Conservation (phyloP, 2,113 vertebrate species). For the Chascanopsetta lugubris region DNA sequence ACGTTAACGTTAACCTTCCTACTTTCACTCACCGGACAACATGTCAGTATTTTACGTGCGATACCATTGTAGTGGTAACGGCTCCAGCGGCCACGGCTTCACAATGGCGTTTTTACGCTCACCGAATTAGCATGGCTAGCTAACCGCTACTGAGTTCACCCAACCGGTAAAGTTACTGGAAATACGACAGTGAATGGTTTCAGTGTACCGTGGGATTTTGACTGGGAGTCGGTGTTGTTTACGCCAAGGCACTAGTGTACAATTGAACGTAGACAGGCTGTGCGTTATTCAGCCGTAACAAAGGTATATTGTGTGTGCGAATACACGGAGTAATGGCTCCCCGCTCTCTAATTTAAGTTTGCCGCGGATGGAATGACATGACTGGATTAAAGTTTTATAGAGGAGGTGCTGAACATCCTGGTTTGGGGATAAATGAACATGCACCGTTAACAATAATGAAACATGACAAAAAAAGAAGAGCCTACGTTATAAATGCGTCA, state of each 20-base stretch:
- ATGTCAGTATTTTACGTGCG: not conserved
- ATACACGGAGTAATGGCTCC: too few species aligned
- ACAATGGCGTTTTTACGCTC: not conserved
- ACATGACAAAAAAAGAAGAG: not conserved
- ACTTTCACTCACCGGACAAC: not conserved
- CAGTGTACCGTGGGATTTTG: not conserved
- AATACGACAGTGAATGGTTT: not conserved
- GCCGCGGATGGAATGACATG: conserved; percentile 4
- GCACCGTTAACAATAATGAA: too few species aligned
- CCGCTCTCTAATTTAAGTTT: conserved; percentile 39
- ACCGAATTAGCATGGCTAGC: conserved; percentile 37
- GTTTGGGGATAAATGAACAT: not conserved
- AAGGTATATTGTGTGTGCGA: not conserved
- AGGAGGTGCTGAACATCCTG: not conserved
- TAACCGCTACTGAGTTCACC: conserved; percentile 18
- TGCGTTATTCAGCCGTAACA: not conserved
- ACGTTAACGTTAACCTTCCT: not conserved
- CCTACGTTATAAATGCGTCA: too few species aligned
- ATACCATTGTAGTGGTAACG: too few species aligned
- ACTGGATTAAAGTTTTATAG: not conserved
- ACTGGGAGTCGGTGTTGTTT: accelerated
- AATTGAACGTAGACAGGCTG: not conserved
- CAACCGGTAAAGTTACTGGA: conserved; percentile 18
- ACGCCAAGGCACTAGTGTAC: accelerated
- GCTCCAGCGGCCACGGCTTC: not conserved